Percentiles rank a stretch among this genome's conserved stretches.
phyloP scores from a whole-genome alignment of 2,113 vertebrate species.

The Miniopterus natalensis region DNA sequence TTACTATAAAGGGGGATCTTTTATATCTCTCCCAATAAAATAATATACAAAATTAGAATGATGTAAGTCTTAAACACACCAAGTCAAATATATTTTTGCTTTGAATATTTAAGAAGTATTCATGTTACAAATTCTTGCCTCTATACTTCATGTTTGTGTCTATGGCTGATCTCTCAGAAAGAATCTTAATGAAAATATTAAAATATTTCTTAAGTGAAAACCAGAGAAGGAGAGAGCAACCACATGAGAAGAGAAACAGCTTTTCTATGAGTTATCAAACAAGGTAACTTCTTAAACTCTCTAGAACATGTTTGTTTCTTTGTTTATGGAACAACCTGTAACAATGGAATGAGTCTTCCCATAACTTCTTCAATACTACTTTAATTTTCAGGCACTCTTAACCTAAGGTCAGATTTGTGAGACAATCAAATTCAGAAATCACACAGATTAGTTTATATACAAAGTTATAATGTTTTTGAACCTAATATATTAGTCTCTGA shows the following conservation, averaged over 20 bases:
- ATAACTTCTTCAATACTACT: neutral
- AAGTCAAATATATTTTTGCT: constrained; percentile 3
- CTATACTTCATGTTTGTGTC: neutral
- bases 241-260: neutral
- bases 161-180: neutral
- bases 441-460: neutral
- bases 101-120: constrained; percentile 17
- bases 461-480: neutral
- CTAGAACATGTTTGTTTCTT: neutral
- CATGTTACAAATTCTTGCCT: neutral
- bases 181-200: constrained; percentile 14
- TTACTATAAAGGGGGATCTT: neutral
- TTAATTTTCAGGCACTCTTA: neutral
- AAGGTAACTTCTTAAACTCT: neutral
- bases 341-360: neutral
- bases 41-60: neutral
- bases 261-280: neutral
- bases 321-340: neutral
- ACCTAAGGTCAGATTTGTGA: neutral
- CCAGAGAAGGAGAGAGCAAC: neutral
- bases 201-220: constrained; percentile 28
- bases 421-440: neutral
- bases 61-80: constrained; percentile 3
- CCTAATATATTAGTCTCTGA: neutral
- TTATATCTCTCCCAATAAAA: neutral